phyloP scores from a whole-genome alignment of 2,113 vertebrate species.

The Piprites chloris region DNA sequence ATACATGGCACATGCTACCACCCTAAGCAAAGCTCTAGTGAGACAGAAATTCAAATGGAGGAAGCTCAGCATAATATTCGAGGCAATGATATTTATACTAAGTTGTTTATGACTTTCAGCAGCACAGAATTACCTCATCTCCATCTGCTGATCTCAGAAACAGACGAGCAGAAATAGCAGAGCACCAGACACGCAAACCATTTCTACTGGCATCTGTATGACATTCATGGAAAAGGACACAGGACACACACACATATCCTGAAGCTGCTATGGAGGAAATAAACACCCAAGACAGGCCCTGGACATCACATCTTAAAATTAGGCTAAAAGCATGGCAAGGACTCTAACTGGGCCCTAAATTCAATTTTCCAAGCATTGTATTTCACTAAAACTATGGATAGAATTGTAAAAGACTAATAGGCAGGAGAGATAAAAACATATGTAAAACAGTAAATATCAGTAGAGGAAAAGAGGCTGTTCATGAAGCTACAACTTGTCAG shows the following conservation, averaged over 20 bases:
- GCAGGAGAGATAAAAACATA: background rate
- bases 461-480: background rate
- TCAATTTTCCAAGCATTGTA: background rate
- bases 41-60: background rate
- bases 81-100: slow-evolving; percentile 16
- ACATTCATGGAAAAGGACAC: background rate
- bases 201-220: background rate
- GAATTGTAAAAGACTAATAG: background rate
- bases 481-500: background rate
- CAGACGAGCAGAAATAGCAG: slow-evolving; percentile 13
- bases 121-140: slow-evolving; percentile 21
- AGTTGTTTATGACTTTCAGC: background rate
- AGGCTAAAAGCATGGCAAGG: background rate
- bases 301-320: background rate
- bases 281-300: background rate
- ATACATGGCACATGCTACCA: background rate
- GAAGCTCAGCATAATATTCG: slow-evolving; percentile 2
- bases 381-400: background rate
- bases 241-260: background rate
- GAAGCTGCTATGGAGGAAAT: background rate
- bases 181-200: background rate
- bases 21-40: background rate
- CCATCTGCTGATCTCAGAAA: slow-evolving; percentile 34
- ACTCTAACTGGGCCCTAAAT: background rate
- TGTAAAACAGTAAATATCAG: background rate